Base-by-base conservation (phyloP, 2,888 invertebrate species). In the Nysson spinosus region DNA sequence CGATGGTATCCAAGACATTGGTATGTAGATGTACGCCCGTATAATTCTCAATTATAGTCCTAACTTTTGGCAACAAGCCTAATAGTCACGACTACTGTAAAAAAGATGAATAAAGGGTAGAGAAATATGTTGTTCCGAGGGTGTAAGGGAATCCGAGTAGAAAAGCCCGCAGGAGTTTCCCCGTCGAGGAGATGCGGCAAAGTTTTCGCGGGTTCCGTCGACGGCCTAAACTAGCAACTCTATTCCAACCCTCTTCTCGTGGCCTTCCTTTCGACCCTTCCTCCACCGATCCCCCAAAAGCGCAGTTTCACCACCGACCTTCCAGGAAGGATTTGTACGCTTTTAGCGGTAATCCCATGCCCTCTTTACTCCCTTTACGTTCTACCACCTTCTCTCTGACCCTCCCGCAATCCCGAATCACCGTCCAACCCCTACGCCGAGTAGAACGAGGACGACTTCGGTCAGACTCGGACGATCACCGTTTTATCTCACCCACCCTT, bases 311-410 rank as follows among this genome's bases (percentile, higher is more conserved):
- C 35, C 68, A 43, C 47, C 52, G 37, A 55, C 72, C 72, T 71
- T 61, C 64, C 62, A 49, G 72, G 70, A 75, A 78, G 85, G 84
- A 85, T 85, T 85, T 85, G 84, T 84, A 83, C 82, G 83, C 83
- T 85, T 85, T 85, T 83, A 84, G 77, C 80, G 72, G 80, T 85
- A 85, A 85, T 85, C 85, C 78, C 64, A 63, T 65, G 69, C 55
- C 32, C 11, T 40, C 60, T 39, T 26, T 47, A 32, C 64, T 57
- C 39, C 39, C 26, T 24, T 12, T 51, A 35, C 20, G 14, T 39
- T 22, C 43, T 47, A 34, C 64, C 28, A 35, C 37, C 32, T 46
- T 26, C 34, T 35, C 39, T 24, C 37, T 58, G 72, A 73, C 71
- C 61, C 65, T 58, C 57, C 55, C 46, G 58, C 72, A 60, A 62